Conservation (phyloP, 2,888 invertebrate species). For the Heliconius hortense region DNA sequence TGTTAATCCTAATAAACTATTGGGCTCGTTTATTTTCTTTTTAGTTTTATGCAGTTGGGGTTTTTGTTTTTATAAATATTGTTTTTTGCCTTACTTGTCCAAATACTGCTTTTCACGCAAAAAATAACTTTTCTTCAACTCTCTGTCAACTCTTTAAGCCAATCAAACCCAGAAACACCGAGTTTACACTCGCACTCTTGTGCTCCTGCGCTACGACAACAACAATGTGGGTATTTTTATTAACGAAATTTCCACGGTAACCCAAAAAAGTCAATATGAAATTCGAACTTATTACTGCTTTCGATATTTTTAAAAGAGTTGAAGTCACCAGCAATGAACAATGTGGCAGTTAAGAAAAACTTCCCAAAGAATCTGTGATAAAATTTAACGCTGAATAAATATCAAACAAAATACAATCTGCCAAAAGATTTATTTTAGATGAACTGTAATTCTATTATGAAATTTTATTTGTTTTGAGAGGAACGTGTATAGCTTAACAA, state of each 20-base stretch:
- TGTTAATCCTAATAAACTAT: too few species aligned
- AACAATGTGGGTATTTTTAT: too few species aligned
- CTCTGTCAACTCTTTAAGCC: too few species aligned
- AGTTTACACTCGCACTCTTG: too few species aligned
- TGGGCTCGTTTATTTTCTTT: too few species aligned
- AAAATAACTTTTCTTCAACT: too few species aligned
- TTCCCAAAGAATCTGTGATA: background rate
- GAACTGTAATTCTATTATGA: conserved; percentile 4
- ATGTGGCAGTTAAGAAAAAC: background rate
- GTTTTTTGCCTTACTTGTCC: too few species aligned
- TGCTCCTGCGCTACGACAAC: too few species aligned
- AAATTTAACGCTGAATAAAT: conserved; percentile 7
- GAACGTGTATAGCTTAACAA: background rate
- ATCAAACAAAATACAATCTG: conserved; percentile 7
- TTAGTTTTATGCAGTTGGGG: too few species aligned
- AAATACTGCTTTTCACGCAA: too few species aligned
- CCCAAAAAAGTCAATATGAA: background rate
- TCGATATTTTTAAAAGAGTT: background rate
- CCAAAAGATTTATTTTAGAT: background rate
- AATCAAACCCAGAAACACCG: too few species aligned
- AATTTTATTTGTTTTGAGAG: background rate
- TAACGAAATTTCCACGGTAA: background rate
- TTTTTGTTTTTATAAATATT: too few species aligned
- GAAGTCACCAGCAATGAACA: background rate
- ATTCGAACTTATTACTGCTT: background rate